Percentiles rank a stretch among this genome's conserved stretches.
Evolutionary conservation across 2,797 vertebrate species (phyloP).

Genomic region (Arremon aurantiirostris): DNA sequence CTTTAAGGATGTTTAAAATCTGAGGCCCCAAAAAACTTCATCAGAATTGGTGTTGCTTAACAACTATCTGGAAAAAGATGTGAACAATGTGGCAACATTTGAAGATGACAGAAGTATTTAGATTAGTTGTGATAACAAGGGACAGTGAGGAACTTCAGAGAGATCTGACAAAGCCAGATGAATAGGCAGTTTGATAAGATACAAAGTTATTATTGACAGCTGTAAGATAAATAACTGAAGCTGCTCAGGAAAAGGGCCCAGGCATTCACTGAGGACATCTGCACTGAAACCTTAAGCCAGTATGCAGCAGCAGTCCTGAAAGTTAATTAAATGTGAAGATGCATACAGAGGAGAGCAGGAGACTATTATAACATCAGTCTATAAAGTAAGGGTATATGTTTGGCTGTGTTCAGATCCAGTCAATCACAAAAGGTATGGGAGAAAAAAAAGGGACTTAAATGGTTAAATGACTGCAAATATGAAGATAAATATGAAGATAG

Average conservation of each 20-base stretch:
- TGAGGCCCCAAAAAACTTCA: background rate
- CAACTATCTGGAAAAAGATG: slow-evolving; percentile 37
- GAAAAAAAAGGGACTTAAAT: background rate
- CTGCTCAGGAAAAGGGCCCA: background rate
- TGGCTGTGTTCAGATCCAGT: background rate
- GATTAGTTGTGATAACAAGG: slow-evolving; percentile 43
- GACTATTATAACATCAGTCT: background rate
- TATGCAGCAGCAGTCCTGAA: background rate
- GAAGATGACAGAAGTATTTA: slow-evolving; percentile 59
- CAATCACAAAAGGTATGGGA: background rate
- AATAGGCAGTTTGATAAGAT: slow-evolving; percentile 40
- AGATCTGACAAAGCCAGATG: slow-evolving; percentile 34
- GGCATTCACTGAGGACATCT: slow-evolving; percentile 3
- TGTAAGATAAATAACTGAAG: slow-evolving; percentile 42
- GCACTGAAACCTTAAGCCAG: background rate
- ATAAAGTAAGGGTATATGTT: background rate
- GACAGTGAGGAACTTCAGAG: slow-evolving; percentile 52
- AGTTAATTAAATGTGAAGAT: slow-evolving; percentile 9
- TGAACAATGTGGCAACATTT: slow-evolving; percentile 57
- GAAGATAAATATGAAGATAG: background rate
- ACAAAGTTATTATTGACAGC: slow-evolving; percentile 54
- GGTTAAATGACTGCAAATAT: background rate
- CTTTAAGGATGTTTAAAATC: slow-evolving; percentile 26
- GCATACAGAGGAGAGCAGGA: background rate
- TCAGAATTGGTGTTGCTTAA: slow-evolving; percentile 33